Evolutionary conservation across 2,113 vertebrate genomes (phyloP), one percentile per base, ranked within the genome.

Genomic region (Jacana jacana): DNA sequence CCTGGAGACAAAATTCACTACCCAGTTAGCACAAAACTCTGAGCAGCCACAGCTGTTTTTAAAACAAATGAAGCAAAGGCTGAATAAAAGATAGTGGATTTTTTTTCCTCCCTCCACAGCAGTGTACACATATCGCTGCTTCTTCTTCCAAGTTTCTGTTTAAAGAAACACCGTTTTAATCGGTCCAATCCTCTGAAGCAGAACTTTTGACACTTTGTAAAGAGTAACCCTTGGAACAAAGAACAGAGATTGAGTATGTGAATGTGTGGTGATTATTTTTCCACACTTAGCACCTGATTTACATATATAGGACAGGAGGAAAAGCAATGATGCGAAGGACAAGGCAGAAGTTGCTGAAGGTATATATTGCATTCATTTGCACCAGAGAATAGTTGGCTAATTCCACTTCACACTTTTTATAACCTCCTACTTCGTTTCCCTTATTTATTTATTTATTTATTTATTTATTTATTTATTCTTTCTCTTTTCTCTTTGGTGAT

Each of bases 161-260:
- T 75, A 71, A 89, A 81, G 10, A 89, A 87, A 79, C 27, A 23
- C 2, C 11, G n/a, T 89, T 90, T 93, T 83, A 87, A 96, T 87
- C 28, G 6, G 8, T 54, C 30, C 64, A 77, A 95, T 77, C 27
- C 57, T 86, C 65, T 89, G 65, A 92, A 93, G 76, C 7, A 70
- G 78, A 95, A 79, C 33, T 84, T 94, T 85, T 63, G 42, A 77
- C 40, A 31, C 44, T 81, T 96, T 91, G 92, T 19, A 84, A 92
- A 87, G 30, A 93, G 71, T 69, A 72, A 65, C 16, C 63, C 54
- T 35, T 86, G 46, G 70, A 85, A 89, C 48, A 86, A 78, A 88
- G 28, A 78, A 79, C 24, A 58, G 46, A 87, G 25, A 63, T 28
- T 65, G 60, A 60, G 63, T 52, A 3, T 55, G 64, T 82, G 60